Base-by-base conservation (phyloP, 2,888 invertebrate species). In the Tanypteryx hageni region DNA sequence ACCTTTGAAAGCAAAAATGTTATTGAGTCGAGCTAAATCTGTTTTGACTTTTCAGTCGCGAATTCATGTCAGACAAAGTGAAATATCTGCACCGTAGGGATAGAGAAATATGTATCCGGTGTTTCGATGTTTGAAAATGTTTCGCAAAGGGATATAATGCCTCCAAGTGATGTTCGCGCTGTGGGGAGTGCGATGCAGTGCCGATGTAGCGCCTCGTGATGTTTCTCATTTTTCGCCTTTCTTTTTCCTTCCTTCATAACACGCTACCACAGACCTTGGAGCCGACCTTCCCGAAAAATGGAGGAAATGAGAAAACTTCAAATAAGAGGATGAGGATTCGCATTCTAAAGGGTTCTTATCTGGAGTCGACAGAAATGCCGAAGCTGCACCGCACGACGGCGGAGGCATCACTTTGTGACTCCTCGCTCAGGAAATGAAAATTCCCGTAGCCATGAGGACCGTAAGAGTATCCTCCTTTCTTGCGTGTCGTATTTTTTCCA, bases 261-360 rank as follows among this genome's bases (percentile, higher is more conserved):
- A 76, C 27, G n/a, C 27, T 76, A 13, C 27, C 27, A 2, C 27
- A 14, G 22, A 27, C 9, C 27, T 76, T 27, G 13, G 13, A 27
- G 76, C 76, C 27, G 22, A 76, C 13, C 18, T 76, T 27, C 76
- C 27, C 27, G 22, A 10, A 10, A 76, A 76, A n/a, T 1, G n/a
- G 68, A 68, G 27, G 76, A 76, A 76, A 76, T 76, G 76, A 76
- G 76, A 76, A 13, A 76, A 76, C 76, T 76, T 76, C 27, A 76
- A 76, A 76, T 27, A 27, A 9, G 22, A 27, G 22, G 76, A 76
- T 44, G 44, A 44, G 44, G 44, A 44, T 44, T 44, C 76, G 76
- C 22, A 76, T 27, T 76, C 76, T 14, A 0, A 22, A 7, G 27
- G 76, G 76, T 27, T 27, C 44, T 76, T 76, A 27, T 27, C 76